Evolutionary conservation across 1,140 invertebrate genomes (phyloP).

Genomic region (Trichomalopsis sarcophagae): DNA sequence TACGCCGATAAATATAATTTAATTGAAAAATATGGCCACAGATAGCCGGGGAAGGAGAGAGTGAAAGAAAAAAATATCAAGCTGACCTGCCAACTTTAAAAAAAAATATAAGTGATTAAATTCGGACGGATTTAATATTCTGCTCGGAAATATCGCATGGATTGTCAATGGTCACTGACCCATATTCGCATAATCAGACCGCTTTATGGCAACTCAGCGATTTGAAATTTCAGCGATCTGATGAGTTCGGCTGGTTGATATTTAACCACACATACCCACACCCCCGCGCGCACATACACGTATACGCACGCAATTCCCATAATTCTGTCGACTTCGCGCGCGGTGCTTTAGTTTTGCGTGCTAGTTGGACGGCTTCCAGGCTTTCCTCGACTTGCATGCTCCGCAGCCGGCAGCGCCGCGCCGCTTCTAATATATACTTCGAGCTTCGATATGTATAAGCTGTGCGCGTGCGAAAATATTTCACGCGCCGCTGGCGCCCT

Average conservation of each 20-base stretch:
- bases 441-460: neutral
- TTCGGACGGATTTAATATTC: neutral
- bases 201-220: neutral
- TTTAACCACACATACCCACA: neutral
- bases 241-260: neutral
- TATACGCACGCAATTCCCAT: neutral
- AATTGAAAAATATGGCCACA: neutral
- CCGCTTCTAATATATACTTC: constrained; percentile 1
- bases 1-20: neutral
- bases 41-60: neutral
- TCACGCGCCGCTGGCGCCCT: neutral
- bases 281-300: no score
- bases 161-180: neutral
- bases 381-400: neutral
- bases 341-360: neutral
- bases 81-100: no score
- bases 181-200: neutral
- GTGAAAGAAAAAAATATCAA: no score
- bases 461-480: neutral
- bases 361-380: constrained; percentile 10
- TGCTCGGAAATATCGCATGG: neutral
- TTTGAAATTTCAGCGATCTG: neutral
- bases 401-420: neutral
- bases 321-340: constrained; percentile 3
- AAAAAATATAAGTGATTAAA: neutral